phyloP scores from a whole-genome alignment of 2,888 invertebrate genomes.

The Syrphus vitripennis region DNA sequence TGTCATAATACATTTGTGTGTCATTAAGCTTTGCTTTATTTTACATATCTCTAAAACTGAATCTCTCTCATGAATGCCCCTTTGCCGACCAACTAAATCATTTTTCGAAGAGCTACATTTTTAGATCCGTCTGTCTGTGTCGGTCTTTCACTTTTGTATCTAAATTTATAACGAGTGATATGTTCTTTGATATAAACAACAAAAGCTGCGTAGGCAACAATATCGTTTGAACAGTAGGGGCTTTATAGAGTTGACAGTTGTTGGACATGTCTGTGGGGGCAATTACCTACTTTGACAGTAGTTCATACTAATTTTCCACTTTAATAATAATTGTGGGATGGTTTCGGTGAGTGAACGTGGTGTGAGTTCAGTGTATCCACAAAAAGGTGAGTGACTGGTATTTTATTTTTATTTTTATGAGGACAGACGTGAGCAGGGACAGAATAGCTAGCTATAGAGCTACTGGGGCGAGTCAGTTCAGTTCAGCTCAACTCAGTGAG shows the following conservation, averaged over 20 bases:
- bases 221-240: conserved; percentile 34
- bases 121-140: conserved; percentile 43
- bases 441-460: too few species aligned
- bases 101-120: conserved; percentile 19
- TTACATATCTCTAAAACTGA: not conserved
- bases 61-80: not conserved
- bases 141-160: conserved; percentile 21
- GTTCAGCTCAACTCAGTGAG: not conserved
- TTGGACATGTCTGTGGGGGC: conserved; percentile 64
- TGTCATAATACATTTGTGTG: conserved; percentile 65
- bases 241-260: conserved; percentile 58
- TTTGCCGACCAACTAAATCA: conserved; percentile 31
- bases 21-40: conserved; percentile 52
- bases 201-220: conserved; percentile 24
- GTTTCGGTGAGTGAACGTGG: conserved; percentile 36
- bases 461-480: not conserved
- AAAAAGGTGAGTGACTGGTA: conserved; percentile 58
- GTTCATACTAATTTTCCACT: conserved; percentile 63
- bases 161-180: conserved; percentile 10
- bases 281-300: conserved; percentile 66
- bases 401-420: not conserved
- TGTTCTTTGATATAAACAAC: not conserved
- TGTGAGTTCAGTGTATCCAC: conserved; percentile 48
- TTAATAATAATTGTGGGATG: conserved; percentile 43
- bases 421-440: not conserved